Percentiles rank a stretch among this genome's conserved stretches.
Conservation (phyloP, 2,113 vertebrate species). For the Cyprinus carpio region DNA sequence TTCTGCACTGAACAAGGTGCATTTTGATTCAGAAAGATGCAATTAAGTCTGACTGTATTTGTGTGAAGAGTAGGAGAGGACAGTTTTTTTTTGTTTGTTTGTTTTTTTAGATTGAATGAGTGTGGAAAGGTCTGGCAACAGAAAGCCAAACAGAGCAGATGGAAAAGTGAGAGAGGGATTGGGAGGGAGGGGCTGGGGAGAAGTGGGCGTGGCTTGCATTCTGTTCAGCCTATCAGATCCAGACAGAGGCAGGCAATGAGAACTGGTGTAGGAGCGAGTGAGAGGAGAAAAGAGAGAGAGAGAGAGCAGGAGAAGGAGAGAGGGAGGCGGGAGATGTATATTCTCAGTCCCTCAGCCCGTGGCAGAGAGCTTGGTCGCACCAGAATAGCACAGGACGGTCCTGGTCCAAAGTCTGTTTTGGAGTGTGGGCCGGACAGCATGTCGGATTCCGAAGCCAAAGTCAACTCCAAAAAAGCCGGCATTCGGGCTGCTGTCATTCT, state of each 20-base stretch:
- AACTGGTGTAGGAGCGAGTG: conserved; percentile 43
- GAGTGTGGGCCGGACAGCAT: conserved; percentile 68
- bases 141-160: conserved; percentile 43
- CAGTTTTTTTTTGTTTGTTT: neutral
- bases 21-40: neutral
- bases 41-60: neutral
- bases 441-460: conserved; percentile 79
- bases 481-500: conserved; percentile 92
- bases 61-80: neutral
- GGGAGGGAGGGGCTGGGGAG: conserved; percentile 11
- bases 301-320: conserved; percentile 57
- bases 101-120: neutral
- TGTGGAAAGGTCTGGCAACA: conserved; percentile 34
- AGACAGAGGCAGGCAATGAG: conserved; percentile 53
- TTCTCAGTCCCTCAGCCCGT: conserved; percentile 67
- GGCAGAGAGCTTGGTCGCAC: conserved; percentile 61
- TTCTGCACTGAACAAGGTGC: neutral
- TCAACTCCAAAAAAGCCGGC: conserved; percentile 87
- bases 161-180: conserved; percentile 40
- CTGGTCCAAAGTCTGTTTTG: conserved; percentile 30
- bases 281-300: conserved; percentile 46
- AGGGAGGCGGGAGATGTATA: conserved; percentile 67
- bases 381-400: conserved; percentile 51
- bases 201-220: neutral
- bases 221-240: conserved; percentile 61